Evolutionary conservation across 1,140 invertebrate genomes (phyloP), one percentile per base, ranked within the genome.

Genomic region (Drosophila willistoni): DNA sequence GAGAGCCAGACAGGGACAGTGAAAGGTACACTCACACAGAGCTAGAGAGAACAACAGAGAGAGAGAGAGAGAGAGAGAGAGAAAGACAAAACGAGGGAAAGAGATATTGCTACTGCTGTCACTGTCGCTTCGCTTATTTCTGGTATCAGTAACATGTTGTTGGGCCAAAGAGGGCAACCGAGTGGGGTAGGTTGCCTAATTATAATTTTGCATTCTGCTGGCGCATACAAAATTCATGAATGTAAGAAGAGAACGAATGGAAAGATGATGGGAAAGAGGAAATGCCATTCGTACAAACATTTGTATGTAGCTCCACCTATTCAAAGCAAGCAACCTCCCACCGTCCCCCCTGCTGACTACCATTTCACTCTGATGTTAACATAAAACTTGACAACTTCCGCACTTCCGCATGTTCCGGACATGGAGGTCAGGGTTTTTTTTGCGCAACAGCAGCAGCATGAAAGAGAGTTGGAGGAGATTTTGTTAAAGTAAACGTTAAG

Each of bases 141-240:
- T 64, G 67, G 64, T 63, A 70, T 70, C 68, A 76, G 44, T 47
- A 19, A 47, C 44, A 47, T 10, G 44, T 19, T 13, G 44, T 9
- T 22, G 44, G 22, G n/a, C 7, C 5, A n/a, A 2, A 33, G 13
- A 6, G 6, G 29, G 6, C 6, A 19, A 17, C 29, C 29, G 29
- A 29, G 29, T 29, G 29, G 29, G 56, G 71, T 59, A 57, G 47
- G 63, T 67, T 80, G 84, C 63, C 84, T 87, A 87, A 87, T 87
- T 87, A 87, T 87, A 89, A 87, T 87, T 87, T 87, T 87, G 84
- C 84, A 89, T 89, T 89, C 73, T 73, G 84, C 84, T 89, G 79
- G 51, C 73, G 77, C 84, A 89, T 89, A 80, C 84, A 81, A 87
- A 87, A 87, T 87, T 87, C 80, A 87, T 83, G 73, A 70, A 60